Evolutionary conservation across 1,140 invertebrate species (phyloP), one percentile per base, ranked within the genome.

Genomic region (Cherax destructor): DNA sequence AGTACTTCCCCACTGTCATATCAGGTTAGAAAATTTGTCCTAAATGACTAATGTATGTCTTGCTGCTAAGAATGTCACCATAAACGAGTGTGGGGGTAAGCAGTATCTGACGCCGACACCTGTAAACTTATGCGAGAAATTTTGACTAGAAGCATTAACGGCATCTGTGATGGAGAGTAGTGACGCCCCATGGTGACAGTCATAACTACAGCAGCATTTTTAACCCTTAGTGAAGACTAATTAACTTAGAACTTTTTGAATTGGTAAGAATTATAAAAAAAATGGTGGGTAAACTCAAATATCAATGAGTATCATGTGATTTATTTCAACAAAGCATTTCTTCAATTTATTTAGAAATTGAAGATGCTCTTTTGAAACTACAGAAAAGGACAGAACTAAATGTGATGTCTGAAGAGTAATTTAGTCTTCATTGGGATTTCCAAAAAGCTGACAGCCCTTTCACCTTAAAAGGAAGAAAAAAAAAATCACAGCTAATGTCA

Each of bases 91-190:
- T 91, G 24, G 89, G 89, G 83, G 83, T 74, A 91, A 91, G 89
- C 83, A 85, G 77, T 85, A 79, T 78, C 83, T 86, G 83, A 91
- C 80, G 50, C 83, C 61, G 89, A 91, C 89, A 91, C 89, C 89
- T 91, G 89, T 74, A 86, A 85, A 85, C 83, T 91, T 91, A 91
- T 91, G 89, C 89, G 76, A 91, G 83, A 79, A 91, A 91, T 91
- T 91, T 91, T 91, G 89, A 91, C 89, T 91, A 91, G 89, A 91
- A 91, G 89, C 89, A 85, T 85, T 65, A 91, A 91, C 89, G 72
- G 89, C 89, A 77, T 91, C 86, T 79, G 83, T 91, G 83, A 65
- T 91, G 83, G 76, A 85, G 83, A 88, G 61, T 56, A 80, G 76
- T 85, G 80, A 90, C 80, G 74, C 80, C 88, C 88, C 88, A 90